Evolutionary conservation across 2,888 invertebrate genomes (phyloP).

Genomic region (Nymphalis c-album): DNA sequence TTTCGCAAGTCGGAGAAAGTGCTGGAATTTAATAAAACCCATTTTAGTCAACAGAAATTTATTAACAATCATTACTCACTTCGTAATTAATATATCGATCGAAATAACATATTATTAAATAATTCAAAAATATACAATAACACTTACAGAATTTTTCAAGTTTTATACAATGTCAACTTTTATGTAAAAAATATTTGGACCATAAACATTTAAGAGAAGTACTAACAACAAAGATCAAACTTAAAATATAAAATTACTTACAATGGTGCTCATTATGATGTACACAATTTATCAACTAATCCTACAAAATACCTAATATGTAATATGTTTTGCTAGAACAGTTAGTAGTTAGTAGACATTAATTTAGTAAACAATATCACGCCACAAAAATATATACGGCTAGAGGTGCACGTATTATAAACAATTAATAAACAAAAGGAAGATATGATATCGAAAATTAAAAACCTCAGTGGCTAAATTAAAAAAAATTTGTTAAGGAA

Average conservation of each 20-base stretch:
- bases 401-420: too few relatives aligned
- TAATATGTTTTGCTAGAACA: too few relatives aligned
- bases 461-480: too few relatives aligned
- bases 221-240: not conserved
- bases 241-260: not conserved
- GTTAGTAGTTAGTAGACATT: too few relatives aligned
- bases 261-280: too few relatives aligned
- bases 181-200: not conserved
- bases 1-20: conserved; percentile 7
- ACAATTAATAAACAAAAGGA: too few relatives aligned
- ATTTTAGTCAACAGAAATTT: conserved; percentile 32
- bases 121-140: conserved; percentile 28
- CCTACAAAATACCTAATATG: too few relatives aligned
- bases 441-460: too few relatives aligned
- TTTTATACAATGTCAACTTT: not conserved
- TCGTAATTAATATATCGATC: conserved; percentile 5
- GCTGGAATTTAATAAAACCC: conserved; percentile 22
- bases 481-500: too few relatives aligned
- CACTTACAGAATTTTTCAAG: conserved; percentile 9
- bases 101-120: conserved; percentile 26
- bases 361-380: too few relatives aligned
- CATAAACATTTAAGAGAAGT: not conserved
- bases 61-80: conserved; percentile 26
- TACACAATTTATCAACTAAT: too few relatives aligned
- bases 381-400: too few relatives aligned